These are phyloP conservation scores for Yponomeuta cagnagella DNA, from an alignment of 2,888 invertebrate species.

Conservation along the genomic window DNA sequence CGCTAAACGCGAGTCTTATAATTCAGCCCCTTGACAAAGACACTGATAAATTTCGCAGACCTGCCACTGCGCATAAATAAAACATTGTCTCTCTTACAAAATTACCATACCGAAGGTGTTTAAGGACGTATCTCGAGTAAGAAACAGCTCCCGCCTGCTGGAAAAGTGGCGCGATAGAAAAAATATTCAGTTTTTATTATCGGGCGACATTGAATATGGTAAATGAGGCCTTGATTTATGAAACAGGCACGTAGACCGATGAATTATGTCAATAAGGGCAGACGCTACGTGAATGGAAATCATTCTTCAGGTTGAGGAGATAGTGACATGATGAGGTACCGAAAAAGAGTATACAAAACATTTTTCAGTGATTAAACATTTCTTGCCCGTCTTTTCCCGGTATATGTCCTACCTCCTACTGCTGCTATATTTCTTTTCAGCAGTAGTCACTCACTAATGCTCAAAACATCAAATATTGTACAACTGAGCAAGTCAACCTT, in stretches of 20 bases:
- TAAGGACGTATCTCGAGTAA: not conserved
- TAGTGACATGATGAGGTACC: no score
- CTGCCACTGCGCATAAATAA: slow-evolving; percentile 11
- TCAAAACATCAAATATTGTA: no score
- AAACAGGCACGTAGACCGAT: not conserved
- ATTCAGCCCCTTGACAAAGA: slow-evolving; percentile 9
- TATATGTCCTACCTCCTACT: no score
- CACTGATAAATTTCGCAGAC: slow-evolving; percentile 13
- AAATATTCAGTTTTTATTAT: not conserved
- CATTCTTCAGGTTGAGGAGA: no score
- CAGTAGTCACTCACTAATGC: no score
- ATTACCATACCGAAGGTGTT: slow-evolving; percentile 6
- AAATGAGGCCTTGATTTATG: not conserved
- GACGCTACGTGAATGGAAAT: no score
- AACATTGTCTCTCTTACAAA: slow-evolving; percentile 9
- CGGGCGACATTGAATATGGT: not conserved
- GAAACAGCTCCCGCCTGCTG: not conserved
- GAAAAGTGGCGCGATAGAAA: slow-evolving; percentile 1
- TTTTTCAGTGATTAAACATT: no score
- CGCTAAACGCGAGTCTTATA: not conserved
- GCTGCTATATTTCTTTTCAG: no score
- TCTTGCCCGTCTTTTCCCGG: no score
- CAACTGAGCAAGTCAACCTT: no score
- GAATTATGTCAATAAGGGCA: no score
- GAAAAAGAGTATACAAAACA: no score